Base-by-base conservation (phyloP, 2,888 invertebrate genomes). In the Tanypteryx hageni region DNA sequence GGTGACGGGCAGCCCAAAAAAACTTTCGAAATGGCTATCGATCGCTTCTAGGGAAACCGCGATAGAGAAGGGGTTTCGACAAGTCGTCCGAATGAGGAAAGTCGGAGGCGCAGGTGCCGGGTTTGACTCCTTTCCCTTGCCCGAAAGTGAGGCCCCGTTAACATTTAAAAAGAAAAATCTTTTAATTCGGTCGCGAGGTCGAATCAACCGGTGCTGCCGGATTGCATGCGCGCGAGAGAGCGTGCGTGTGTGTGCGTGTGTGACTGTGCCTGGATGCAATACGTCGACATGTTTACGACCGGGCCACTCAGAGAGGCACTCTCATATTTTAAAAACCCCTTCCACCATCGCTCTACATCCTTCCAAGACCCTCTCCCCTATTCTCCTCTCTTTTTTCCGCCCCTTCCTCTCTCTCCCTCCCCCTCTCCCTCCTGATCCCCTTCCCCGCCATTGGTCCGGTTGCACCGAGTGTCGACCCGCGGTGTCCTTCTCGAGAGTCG, bases 191-290 rank as follows among this genome's bases (percentile, higher is more conserved):
- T 58, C 22, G 61, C 61, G 86, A 31, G 86, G 22, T 61, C 61
- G 86, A 31, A 58, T 59, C 61, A 61, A 86, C 86, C 86, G 86
- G 86, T 86, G 86, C 61, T 86, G 86, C 86, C 86, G 61, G 61
- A 59, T 22, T 59, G 22, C 11, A 9, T 18, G 44, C 82, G n/a
- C 44, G 10, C 8, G 44, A 44, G 44, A 44, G 44, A 68, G 68
- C n/a, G 68, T 5, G 22, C 2, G 22, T 3, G 44, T 3, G 44
- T 5, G 44, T 5, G 44, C 5, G 44, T 44, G 5, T 44, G 44
- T 44, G 44, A 44, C 44, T 44, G 82, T 0, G 82, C 16, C 31
- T 82, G 82, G 27, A 82, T 82, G 82, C 83, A 83, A 18, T 83
- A 44, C n/a, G 44, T 18, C 11, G 83, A 83, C 83, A 83, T 83